Conservation (phyloP, 37 sponge, comb jelly and placozoan species). For the Axinella damicornis region DNA sequence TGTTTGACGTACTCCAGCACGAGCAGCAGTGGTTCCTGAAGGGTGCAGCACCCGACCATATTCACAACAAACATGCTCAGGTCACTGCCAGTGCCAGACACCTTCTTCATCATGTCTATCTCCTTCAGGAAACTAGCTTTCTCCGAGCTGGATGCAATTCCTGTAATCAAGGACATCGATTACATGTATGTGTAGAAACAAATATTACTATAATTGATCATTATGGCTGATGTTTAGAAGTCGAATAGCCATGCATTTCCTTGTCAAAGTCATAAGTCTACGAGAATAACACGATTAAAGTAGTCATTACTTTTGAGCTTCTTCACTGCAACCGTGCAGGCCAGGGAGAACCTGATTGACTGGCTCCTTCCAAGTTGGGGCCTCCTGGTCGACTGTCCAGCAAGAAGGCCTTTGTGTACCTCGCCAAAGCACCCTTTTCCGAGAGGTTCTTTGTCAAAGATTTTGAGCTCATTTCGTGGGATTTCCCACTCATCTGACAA, state of each 20-base stretch:
- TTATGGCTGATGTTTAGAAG: no score
- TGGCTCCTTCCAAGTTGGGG: not conserved
- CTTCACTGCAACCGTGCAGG: constrained; percentile 68
- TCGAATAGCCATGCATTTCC: no score
- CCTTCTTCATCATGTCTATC: constrained; percentile 81
- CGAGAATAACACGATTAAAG: no score
- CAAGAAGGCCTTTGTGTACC: constrained; percentile 63
- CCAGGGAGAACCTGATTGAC: not conserved
- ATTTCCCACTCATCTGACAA: constrained; percentile 75
- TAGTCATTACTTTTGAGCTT: constrained; percentile 56
- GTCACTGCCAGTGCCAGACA: constrained; percentile 37
- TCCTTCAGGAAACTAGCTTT: constrained; percentile 71
- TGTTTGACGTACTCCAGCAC: constrained; percentile 68
- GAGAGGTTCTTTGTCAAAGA: constrained; percentile 46
- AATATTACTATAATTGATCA: no score
- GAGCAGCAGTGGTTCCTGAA: constrained; percentile 68
- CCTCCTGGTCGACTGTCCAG: not conserved
- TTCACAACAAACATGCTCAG: constrained; percentile 67
- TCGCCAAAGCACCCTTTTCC: constrained; percentile 78
- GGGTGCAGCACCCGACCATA: constrained; percentile 78
- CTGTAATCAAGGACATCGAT: constrained; percentile 18
- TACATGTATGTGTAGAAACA: not conserved
- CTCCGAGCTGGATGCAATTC: constrained; percentile 17
- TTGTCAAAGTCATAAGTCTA: no score
- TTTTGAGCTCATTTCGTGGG: constrained; percentile 5